Conservation (phyloP, 2,888 invertebrate genomes). For the Drosophila peninsularis region DNA sequence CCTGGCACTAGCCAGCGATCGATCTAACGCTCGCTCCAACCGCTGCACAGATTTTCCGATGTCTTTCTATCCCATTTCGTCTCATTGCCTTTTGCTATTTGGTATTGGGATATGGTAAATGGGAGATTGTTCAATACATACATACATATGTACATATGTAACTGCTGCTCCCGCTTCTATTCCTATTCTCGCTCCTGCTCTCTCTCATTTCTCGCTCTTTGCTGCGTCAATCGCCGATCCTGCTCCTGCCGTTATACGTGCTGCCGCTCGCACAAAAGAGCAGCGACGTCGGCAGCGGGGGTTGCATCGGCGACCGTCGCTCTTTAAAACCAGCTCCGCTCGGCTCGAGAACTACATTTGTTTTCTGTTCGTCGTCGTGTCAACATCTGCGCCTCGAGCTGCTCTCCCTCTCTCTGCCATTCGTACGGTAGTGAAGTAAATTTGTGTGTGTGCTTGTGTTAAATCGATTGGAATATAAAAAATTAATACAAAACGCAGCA, state of each 20-base stretch:
- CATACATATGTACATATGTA: constrained; percentile 8
- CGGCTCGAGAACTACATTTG: constrained; percentile 51
- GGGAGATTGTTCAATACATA: constrained; percentile 38
- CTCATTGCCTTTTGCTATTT: constrained; percentile 19
- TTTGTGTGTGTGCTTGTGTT: constrained; percentile 54
- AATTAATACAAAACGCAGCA: constrained; percentile 39
- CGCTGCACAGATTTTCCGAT: constrained; percentile 53
- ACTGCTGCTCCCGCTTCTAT: constrained; percentile 23
- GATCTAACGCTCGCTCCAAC: constrained; percentile 46
- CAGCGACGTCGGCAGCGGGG: constrained; percentile 57
- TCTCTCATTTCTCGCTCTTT: background rate
- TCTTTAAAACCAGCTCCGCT: constrained; percentile 70
- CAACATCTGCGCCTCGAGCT: constrained; percentile 65
- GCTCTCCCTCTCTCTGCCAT: constrained; percentile 33
- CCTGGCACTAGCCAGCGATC: constrained; percentile 22
- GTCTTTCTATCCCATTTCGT: constrained; percentile 32
- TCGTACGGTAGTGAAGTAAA: constrained; percentile 56
- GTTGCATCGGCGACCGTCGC: constrained; percentile 45
- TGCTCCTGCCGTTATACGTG: constrained; percentile 48
- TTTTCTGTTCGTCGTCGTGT: constrained; percentile 67
- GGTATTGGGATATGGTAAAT: constrained; percentile 45
- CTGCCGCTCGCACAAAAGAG: constrained; percentile 61
- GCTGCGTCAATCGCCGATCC: constrained; percentile 29
- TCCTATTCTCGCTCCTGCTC: background rate
- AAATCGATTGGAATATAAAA: constrained; percentile 54